Evolutionary conservation across 2,888 invertebrate species (phyloP).

Genomic region (Suillia variegata): DNA sequence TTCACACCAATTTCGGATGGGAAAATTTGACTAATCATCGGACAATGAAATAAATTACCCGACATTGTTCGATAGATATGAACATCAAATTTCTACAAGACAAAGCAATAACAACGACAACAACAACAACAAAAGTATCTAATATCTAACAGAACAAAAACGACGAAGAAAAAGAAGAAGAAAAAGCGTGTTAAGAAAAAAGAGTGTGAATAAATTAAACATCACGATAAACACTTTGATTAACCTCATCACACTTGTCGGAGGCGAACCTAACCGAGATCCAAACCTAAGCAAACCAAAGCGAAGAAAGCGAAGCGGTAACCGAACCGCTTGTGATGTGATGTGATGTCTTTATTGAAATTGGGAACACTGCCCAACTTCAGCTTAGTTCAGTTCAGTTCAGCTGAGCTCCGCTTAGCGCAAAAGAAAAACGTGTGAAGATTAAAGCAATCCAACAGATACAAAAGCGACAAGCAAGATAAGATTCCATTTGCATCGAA

Average conservation of each 20-base stretch:
- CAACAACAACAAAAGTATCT: background rate
- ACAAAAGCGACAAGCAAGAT: slow-evolving; percentile 48
- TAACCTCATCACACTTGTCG: slow-evolving; percentile 31
- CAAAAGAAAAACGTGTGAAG: slow-evolving; percentile 51
- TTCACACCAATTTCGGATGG: background rate
- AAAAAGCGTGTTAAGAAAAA: slow-evolving; percentile 10
- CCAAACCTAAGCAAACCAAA: no score
- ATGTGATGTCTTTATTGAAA: slow-evolving; percentile 1
- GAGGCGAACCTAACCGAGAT: no score
- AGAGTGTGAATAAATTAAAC: slow-evolving; percentile 57
- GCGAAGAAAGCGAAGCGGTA: no score
- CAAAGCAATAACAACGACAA: background rate
- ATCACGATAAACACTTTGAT: slow-evolving; percentile 56
- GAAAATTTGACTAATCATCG: slow-evolving; percentile 52
- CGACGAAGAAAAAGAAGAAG: slow-evolving; percentile 3
- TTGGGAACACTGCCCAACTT: slow-evolving; percentile 3
- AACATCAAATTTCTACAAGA: no score
- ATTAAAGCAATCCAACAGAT: no score
- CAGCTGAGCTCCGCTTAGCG: no score
- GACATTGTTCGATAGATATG: no score
- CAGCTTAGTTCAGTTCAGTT: no score
- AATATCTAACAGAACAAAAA: background rate
- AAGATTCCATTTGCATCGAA: slow-evolving; percentile 53
- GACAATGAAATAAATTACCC: slow-evolving; percentile 54
- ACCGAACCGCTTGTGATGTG: slow-evolving; percentile 2